Conservation (phyloP, 2,113 vertebrate species). For the Stigmatopora argus region DNA sequence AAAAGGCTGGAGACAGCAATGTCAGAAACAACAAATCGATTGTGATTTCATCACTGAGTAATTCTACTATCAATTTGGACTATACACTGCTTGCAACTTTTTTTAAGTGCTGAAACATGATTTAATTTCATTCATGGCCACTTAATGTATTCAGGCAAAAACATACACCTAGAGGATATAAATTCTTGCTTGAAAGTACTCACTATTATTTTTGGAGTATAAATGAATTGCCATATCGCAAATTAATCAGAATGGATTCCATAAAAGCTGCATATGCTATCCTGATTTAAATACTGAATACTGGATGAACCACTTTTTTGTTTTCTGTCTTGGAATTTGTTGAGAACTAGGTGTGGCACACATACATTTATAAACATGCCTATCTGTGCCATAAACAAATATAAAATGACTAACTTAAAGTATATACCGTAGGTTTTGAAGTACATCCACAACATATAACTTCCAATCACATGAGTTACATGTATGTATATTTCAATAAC, state of each 20-base stretch:
- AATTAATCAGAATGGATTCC: neutral
- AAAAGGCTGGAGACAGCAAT: conserved; percentile 1
- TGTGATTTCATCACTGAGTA: conserved; percentile 5
- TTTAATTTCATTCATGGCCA: neutral
- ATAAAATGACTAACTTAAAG: no score
- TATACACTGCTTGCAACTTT: neutral
- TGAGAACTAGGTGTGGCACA: neutral
- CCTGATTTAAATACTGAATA: neutral
- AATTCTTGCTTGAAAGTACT: neutral
- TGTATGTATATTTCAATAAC: no score
- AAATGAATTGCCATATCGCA: neutral
- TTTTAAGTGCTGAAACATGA: neutral
- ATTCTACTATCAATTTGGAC: neutral
- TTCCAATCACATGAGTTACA: no score
- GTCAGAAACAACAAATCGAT: conserved; percentile 11
- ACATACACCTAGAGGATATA: neutral
- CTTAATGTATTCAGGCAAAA: neutral
- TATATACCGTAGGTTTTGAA: no score
- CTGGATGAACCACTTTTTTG: neutral
- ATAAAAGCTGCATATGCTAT: neutral
- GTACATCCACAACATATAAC: no score
- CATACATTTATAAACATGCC: no score
- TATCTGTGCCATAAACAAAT: no score
- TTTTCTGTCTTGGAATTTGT: no score
- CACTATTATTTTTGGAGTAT: neutral